These are phyloP conservation scores for Polyommatus icarus DNA, from an alignment of 2,888 invertebrate genomes.

Conservation along the genomic window DNA sequence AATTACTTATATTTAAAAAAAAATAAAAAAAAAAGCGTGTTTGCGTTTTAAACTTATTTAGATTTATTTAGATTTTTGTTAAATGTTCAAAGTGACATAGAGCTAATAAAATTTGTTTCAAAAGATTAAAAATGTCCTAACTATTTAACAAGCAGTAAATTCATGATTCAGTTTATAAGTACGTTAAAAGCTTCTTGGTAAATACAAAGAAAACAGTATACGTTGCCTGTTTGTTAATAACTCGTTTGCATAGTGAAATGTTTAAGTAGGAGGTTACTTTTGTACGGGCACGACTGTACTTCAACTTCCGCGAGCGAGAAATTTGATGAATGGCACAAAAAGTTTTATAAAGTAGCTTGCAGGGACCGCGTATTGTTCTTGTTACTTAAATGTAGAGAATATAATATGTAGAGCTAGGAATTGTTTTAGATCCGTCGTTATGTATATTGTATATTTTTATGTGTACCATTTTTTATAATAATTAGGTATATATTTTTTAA, in stretches of 20 bases:
- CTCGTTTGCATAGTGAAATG: neutral
- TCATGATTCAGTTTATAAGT: neutral
- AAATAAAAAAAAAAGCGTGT: no score
- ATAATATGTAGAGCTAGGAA: neutral
- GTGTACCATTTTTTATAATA: no score
- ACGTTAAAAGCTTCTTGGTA: neutral
- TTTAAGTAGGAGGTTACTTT: neutral
- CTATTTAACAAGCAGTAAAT: neutral
- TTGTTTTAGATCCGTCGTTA: neutral
- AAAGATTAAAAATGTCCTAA: neutral
- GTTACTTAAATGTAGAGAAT: conserved; percentile 4
- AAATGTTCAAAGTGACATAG: no score
- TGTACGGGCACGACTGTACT: neutral
- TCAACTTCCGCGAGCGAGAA: neutral
- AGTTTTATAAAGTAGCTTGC: conserved; percentile 12
- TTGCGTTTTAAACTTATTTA: no score
- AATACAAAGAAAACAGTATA: neutral
- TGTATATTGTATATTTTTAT: neutral
- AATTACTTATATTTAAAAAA: no score
- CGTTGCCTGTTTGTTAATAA: neutral
- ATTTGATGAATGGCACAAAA: conserved; percentile 16
- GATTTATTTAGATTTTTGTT: no score
- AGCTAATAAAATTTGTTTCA: neutral
- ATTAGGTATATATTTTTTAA: no score
- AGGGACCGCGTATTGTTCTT: conserved; percentile 13